Conservation (phyloP, 2,113 vertebrate genomes). For the Phaetusa simplex region DNA sequence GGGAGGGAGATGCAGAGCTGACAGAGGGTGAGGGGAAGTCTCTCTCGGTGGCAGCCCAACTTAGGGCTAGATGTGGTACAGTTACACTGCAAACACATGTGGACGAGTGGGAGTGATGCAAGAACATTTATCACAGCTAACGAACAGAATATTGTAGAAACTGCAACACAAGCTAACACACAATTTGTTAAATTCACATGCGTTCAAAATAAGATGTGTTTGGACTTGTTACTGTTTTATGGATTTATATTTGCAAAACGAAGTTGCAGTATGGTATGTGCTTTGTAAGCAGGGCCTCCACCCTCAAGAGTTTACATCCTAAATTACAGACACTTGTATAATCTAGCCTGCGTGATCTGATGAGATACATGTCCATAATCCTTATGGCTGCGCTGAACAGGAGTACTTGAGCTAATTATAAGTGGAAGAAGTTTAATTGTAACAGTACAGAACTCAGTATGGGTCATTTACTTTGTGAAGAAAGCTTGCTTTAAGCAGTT, state of each 20-base stretch:
- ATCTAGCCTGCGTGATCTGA: background rate
- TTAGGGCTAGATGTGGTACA: background rate
- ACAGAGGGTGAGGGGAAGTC: background rate
- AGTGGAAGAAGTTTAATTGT: background rate
- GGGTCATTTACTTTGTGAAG: background rate
- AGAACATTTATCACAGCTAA: background rate
- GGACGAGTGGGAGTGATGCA: background rate
- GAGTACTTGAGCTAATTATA: background rate
- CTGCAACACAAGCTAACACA: background rate
- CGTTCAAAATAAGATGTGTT: background rate
- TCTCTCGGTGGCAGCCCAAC: background rate
- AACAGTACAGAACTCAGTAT: background rate
- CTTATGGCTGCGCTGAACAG: background rate
- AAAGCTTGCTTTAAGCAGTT: background rate
- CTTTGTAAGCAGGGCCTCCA: background rate
- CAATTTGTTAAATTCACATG: background rate
- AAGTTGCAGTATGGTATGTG: background rate
- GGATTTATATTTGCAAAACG: background rate
- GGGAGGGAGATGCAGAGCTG: background rate
- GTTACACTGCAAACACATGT: rapidly evolving
- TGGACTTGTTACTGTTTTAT: background rate
- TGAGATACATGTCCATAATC: background rate
- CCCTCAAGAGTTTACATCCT: background rate
- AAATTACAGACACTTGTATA: background rate
- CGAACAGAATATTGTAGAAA: background rate